Evolutionary conservation across 2,113 vertebrate genomes (phyloP), one percentile per base, ranked within the genome.

Genomic region (Archocentrus centrarchus): DNA sequence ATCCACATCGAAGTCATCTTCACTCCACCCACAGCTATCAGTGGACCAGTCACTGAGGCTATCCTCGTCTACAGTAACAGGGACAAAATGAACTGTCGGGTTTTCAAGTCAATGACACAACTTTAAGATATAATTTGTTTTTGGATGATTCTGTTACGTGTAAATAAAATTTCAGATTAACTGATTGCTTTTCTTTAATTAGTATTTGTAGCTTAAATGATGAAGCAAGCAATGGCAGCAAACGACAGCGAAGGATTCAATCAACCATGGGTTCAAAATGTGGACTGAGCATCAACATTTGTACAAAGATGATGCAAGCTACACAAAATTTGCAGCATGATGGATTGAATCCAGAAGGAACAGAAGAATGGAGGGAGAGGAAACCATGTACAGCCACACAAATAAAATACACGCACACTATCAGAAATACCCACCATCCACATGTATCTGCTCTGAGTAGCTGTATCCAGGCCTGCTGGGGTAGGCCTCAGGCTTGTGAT

Each of bases 1-100:
- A 55, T 99, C 97, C 83, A 94, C 95, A 68, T 96, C 96, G 62
- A 94, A 96, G 84, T 99, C 98, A 5, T 99, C 97, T 0, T 99
- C 98, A 1, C 97, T 99, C 98, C 98, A 99, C 20, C 97, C 96
- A 89, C 98, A 96, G 91, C 97, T 99, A 80, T 98, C 98, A 6
- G 97, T 93, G 63, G 98, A 99, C 61, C 97, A 99, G 82, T 99
- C 97, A 60, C 96, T 97, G 79, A 97, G 66, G 66, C 97, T 97
- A 32, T 98, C 98, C 39, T 98, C 98, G 81, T 98, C 98, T 99
- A 94, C 41, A 41, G 80, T 2, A 79, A 88, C 30, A 32, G 37
- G 3, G 4, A 66, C 11, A 77, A 39, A 78, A 41, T 73, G 1
- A 68, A 41, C 18, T 15, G 6, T 18, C 62, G 11, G 0, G 37